Evolutionary conservation across 1,140 invertebrate genomes (phyloP).

Genomic region (Heliconius eleuchia): DNA sequence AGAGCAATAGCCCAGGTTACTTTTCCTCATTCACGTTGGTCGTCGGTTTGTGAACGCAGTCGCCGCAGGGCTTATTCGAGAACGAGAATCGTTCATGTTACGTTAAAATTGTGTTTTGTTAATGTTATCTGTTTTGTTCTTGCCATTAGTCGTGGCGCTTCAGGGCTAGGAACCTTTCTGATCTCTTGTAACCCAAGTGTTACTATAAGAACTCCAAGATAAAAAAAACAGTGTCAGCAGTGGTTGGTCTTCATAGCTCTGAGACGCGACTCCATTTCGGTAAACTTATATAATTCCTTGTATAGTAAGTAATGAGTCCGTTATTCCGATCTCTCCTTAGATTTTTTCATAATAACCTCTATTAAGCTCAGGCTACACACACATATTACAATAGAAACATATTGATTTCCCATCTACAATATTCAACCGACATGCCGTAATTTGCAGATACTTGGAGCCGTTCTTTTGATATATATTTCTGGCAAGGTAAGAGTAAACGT

Average conservation of each 20-base stretch:
- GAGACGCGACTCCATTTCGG: slow-evolving; percentile 48
- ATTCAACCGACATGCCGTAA: slow-evolving; percentile 77
- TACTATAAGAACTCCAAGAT: background rate
- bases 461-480: slow-evolving; percentile 64
- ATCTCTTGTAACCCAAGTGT: background rate
- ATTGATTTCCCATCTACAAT: slow-evolving; percentile 78
- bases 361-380: slow-evolving; percentile 73
- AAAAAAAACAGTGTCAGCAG: background rate
- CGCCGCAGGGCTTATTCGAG: slow-evolving; percentile 77
- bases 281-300: slow-evolving; percentile 67
- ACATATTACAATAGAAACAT: slow-evolving; percentile 79
- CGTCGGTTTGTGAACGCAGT: slow-evolving; percentile 67
- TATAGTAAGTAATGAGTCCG: slow-evolving; percentile 79
- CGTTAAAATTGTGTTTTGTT: slow-evolving; percentile 74
- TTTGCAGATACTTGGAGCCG: slow-evolving; percentile 77
- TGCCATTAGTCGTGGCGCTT: slow-evolving; percentile 53
- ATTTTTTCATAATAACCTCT: slow-evolving; percentile 69
- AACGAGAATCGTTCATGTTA: slow-evolving; percentile 73
- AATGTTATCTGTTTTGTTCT: slow-evolving; percentile 69
- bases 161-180: slow-evolving; percentile 44
- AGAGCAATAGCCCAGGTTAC: slow-evolving; percentile 75
- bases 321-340: slow-evolving; percentile 79
- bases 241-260: slow-evolving; percentile 48
- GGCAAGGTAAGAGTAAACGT: slow-evolving; percentile 54
- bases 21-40: slow-evolving; percentile 67